Evolutionary conservation across 2,888 invertebrate genomes (phyloP), one percentile per base, ranked within the genome.

Genomic region (Phengaris alcon): DNA sequence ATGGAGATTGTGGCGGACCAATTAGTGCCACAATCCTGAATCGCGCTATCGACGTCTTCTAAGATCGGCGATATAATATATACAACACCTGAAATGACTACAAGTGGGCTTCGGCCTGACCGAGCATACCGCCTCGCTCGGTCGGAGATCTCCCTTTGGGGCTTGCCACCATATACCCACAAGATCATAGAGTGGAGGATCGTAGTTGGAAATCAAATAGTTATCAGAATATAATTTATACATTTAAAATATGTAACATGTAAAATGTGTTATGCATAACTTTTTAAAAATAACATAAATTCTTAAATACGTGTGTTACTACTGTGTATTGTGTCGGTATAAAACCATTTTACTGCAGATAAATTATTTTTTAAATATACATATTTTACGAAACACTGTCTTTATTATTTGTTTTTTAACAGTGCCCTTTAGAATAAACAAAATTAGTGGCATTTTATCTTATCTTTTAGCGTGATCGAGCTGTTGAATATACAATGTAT

Each of bases 371-470:
- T 64, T 44, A 64, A 64, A 64, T 64, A 64, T 64, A 35, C 64
- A 64, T 44, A 64, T 13, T 64, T 22, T 35, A 64, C 35, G 9
- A 64, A 35, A 64, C 64, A 75, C 76, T 69, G 76, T 75, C 74
- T 75, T 76, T 74, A 74, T 69, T 74, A 54, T 46, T 68, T 44
- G 54, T 54, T 68, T 54, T 74, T 44, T 68, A 64, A 59, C 48
- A 54, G 64, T 44, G 44, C 35, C 74, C 54, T 54, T 51, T 51
- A 54, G 51, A 35, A 46, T 68, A 55, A 48, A 48, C 15, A 51
- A 70, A 22, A 48, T 70, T 51, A 51, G 70, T 51, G 51, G 48
- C 51, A 70, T 48, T 48, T 70, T 51, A 51, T 51, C 51, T 70
- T 70, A 48, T 70, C 70, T 70, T 8, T 48, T 6, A 69, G 3